These are phyloP conservation scores for Streblospio benedicti DNA, from an alignment of 1,140 invertebrate species.

Conservation along the genomic window DNA sequence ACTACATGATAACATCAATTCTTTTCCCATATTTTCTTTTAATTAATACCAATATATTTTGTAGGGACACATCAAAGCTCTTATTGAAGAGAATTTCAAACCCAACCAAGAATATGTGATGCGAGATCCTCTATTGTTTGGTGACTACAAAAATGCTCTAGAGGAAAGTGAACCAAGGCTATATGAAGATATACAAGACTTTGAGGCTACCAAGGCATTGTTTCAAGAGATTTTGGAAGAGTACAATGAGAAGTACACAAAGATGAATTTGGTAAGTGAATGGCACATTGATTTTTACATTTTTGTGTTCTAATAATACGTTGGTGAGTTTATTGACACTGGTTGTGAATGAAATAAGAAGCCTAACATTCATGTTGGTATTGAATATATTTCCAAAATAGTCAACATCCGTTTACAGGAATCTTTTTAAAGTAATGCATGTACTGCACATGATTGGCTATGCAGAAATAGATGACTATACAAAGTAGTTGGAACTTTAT, in stretches of 20 bases:
- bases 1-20: background rate
- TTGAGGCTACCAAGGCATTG: slow-evolving; percentile 70
- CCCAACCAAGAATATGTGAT: slow-evolving; percentile 55
- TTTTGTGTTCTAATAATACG: no score
- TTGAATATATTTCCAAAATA: no score
- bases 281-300: no score
- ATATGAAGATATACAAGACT: slow-evolving; percentile 83
- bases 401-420: no score
- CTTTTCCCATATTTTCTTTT: background rate
- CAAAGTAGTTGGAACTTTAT: no score
- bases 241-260: slow-evolving; percentile 61
- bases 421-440: no score
- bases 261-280: slow-evolving; percentile 63
- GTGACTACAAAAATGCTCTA: slow-evolving; percentile 75
- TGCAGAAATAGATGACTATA: no score
- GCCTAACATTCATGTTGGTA: no score
- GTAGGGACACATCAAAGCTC: slow-evolving; percentile 30
- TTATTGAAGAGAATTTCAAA: slow-evolving; percentile 41
- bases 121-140: slow-evolving; percentile 73
- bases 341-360: no score
- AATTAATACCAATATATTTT: slow-evolving; percentile 3
- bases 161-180: slow-evolving; percentile 55
- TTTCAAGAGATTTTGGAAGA: slow-evolving; percentile 82
- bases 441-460: no score
- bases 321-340: no score